Conservation (phyloP, 2,888 invertebrate species). For the Thyatira batis region DNA sequence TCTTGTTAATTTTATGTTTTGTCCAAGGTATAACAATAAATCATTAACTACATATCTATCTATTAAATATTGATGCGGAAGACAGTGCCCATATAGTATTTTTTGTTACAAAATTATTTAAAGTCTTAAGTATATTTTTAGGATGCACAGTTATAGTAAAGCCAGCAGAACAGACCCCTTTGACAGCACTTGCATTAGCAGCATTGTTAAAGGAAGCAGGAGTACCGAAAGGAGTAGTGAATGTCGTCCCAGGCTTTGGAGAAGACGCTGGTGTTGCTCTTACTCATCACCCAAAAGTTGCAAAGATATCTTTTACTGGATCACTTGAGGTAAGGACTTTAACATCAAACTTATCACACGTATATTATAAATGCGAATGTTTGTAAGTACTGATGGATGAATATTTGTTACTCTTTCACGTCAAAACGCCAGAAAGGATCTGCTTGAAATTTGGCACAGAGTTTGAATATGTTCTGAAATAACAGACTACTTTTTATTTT, state of each 20-base stretch:
- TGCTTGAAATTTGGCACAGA: no score
- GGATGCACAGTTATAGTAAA: slow-evolving; percentile 93
- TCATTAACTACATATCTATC: no score
- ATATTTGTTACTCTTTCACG: no score
- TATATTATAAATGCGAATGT: no score
- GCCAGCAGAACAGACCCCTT: slow-evolving; percentile 96
- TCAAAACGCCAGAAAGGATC: no score
- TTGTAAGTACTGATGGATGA: no score
- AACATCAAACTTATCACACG: no score
- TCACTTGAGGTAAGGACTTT: slow-evolving; percentile 73
- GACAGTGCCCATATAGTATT: not conserved
- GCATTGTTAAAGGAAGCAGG: slow-evolving; percentile 92
- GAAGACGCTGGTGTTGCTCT: slow-evolving; percentile 88
- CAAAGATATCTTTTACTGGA: slow-evolving; percentile 91
- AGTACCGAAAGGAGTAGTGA: slow-evolving; percentile 94
- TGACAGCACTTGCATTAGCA: slow-evolving; percentile 93
- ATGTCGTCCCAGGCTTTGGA: slow-evolving; percentile 93
- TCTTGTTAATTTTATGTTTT: no score
- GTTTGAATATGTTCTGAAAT: no score
- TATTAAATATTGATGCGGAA: no score
- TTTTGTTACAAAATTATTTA: slow-evolving; percentile 5
- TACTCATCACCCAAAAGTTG: slow-evolving; percentile 86
- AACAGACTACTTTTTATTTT: no score
- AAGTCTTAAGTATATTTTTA: slow-evolving; percentile 16
- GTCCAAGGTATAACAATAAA: no score